These are phyloP conservation scores for Cremastinae sp. DNA, from an alignment of 2,888 invertebrate genomes.

Conservation along the genomic window DNA sequence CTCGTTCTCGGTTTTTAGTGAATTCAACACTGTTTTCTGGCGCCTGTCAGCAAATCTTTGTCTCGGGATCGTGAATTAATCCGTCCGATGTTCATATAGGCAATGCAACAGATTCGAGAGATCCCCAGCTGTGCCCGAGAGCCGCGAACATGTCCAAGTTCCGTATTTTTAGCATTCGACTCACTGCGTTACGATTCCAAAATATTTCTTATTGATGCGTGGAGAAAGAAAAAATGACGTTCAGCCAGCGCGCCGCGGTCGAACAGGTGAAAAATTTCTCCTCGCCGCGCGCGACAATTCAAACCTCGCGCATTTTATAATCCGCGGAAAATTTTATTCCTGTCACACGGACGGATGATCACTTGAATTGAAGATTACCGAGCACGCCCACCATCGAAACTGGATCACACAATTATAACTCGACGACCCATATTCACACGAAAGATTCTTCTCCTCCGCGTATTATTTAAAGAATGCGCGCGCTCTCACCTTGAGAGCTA, in stretches of 20 bases:
- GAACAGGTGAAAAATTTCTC: slow-evolving; percentile 1
- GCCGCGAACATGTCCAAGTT: slow-evolving; percentile 52
- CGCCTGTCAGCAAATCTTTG: no score
- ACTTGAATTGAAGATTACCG: slow-evolving; percentile 52
- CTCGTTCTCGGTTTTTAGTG: no score
- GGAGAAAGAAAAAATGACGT: background rate
- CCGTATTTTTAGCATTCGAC: slow-evolving; percentile 62
- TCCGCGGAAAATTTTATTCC: slow-evolving; percentile 20
- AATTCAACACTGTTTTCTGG: no score
- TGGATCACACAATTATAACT: slow-evolving; percentile 73
- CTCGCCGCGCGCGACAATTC: no score
- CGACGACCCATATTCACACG: slow-evolving; percentile 69
- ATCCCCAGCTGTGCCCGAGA: background rate
- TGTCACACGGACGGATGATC: slow-evolving; percentile 20
- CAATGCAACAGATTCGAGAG: no score
- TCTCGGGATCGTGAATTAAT: no score
- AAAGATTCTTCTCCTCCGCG: slow-evolving; percentile 56
- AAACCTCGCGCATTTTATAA: background rate
- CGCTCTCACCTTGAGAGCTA: slow-evolving; percentile 54
- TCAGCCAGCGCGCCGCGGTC: no score
- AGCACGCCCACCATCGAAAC: slow-evolving; percentile 63
- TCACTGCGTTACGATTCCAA: slow-evolving; percentile 38
- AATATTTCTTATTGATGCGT: slow-evolving; percentile 40
- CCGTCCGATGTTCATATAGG: no score
- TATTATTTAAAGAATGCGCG: slow-evolving; percentile 66